Evolutionary conservation across 1,140 invertebrate species (phyloP).

Genomic region (Antheraea mylitta): DNA sequence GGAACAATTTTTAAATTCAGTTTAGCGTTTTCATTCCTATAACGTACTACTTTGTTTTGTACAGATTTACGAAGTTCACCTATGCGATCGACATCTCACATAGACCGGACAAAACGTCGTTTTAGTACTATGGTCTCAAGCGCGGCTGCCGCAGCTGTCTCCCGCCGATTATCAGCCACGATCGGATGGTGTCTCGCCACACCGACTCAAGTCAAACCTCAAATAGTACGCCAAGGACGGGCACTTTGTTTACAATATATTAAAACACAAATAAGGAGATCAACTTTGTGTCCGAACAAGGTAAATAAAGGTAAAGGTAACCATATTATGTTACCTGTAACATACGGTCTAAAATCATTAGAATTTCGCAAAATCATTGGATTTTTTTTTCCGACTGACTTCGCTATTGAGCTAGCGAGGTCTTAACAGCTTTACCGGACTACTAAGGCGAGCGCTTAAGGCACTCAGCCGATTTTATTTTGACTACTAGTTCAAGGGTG

Average conservation of each 20-base stretch:
- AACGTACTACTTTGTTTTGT: constrained; percentile 1
- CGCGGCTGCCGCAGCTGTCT: constrained; percentile 59
- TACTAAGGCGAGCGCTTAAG: too few species aligned
- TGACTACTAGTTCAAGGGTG: too few species aligned
- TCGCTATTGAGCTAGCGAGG: too few species aligned
- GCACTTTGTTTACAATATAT: constrained; percentile 71
- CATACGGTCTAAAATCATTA: too few species aligned
- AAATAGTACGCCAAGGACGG: constrained; percentile 69
- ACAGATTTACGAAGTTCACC: constrained; percentile 35
- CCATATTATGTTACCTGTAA: too few species aligned
- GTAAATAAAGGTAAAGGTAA: constrained; percentile 27
- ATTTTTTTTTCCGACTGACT: too few species aligned
- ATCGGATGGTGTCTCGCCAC: constrained; percentile 69
- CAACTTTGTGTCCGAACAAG: constrained; percentile 54
- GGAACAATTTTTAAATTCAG: too few species aligned
- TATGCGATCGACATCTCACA: constrained; percentile 50
- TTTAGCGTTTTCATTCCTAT: too few species aligned
- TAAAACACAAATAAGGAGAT: constrained; percentile 63
- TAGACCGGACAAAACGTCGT: constrained; percentile 64
- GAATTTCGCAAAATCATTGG: too few species aligned
- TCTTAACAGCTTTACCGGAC: too few species aligned
- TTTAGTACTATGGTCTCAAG: constrained; percentile 72
- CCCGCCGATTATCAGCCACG: constrained; percentile 66
- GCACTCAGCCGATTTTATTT: too few species aligned
- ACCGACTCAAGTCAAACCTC: constrained; percentile 67